Percentiles rank a stretch among this genome's conserved stretches.
Evolutionary conservation across 2,113 vertebrate genomes (phyloP).

Genomic region (Spea bombifrons): DNA sequence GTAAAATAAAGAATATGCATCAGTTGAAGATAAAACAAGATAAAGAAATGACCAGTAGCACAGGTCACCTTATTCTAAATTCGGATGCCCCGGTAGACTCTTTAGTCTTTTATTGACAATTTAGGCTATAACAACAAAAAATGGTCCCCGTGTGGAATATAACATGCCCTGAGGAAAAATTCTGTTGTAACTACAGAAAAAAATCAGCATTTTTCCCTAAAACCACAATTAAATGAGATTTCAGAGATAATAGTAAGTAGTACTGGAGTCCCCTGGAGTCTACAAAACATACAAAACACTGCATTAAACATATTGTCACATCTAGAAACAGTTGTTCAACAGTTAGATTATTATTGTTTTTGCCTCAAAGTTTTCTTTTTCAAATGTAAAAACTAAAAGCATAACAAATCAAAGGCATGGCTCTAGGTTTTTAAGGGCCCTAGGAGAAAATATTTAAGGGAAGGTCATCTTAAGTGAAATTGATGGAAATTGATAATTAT

Average conservation of each 20-base stretch:
- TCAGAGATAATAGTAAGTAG: constrained; percentile 7
- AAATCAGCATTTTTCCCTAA: constrained; percentile 35
- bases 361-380: no score
- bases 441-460: no score
- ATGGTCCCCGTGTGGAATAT: constrained; percentile 34
- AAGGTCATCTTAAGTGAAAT: no score
- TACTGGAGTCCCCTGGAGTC: constrained; percentile 11
- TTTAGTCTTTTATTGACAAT: constrained; percentile 36
- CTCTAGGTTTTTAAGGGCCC: no score
- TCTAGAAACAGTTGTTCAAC: constrained; percentile 15
- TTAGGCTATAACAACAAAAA: constrained; percentile 30
- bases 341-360: constrained; percentile 24
- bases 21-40: neutral
- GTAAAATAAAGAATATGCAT: neutral
- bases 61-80: neutral
- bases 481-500: no score
- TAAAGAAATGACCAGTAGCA: neutral
- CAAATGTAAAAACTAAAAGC: no score
- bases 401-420: no score
- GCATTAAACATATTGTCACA: constrained; percentile 25
- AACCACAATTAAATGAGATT: constrained; percentile 46
- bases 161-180: constrained; percentile 21
- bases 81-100: constrained; percentile 27
- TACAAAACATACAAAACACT: constrained; percentile 21
- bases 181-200: constrained; percentile 6